A percentile compares a stretch with the other conserved stretches of the same genome.
Evolutionary conservation across 2,888 invertebrate genomes (phyloP).

Genomic region (Melolontha melolontha): DNA sequence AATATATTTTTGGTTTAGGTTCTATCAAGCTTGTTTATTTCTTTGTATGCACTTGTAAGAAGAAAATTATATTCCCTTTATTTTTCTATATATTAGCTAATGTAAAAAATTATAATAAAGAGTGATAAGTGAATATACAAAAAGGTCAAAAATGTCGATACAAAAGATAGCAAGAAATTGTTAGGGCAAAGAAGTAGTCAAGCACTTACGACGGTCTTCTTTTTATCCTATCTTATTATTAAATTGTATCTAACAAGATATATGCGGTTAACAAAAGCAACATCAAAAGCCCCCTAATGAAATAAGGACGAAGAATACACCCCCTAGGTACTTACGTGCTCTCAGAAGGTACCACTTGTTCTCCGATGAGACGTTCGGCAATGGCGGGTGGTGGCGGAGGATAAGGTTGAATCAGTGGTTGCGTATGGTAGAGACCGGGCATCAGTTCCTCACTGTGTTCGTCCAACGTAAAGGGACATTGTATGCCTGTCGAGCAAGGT

Average conservation of each 20-base stretch:
- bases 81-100: background rate
- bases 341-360: conserved; percentile 79
- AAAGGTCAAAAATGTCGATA: background rate
- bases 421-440: conserved; percentile 73
- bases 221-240: conserved; percentile 32
- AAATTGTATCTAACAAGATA: conserved; percentile 40
- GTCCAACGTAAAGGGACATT: conserved; percentile 69
- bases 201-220: conserved; percentile 11
- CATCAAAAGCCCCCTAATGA: conserved; percentile 42
- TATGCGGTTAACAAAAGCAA: conserved; percentile 45
- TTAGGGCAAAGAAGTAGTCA: conserved; percentile 1
- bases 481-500: conserved; percentile 80
- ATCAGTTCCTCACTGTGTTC: conserved; percentile 72
- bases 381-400: conserved; percentile 72
- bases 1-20: no score
- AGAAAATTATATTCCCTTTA: background rate
- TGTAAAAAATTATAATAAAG: background rate
- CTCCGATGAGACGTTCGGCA: conserved; percentile 78
- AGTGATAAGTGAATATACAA: background rate
- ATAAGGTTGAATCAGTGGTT: conserved; percentile 77
- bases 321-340: conserved; percentile 76
- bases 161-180: conserved; percentile 3
- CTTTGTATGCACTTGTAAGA: no score
- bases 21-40: no score
- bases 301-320: conserved; percentile 27